These are phyloP conservation scores for Phataginus tetradactyla DNA, from an alignment of 2,797 vertebrate species.

Conservation along the genomic window DNA sequence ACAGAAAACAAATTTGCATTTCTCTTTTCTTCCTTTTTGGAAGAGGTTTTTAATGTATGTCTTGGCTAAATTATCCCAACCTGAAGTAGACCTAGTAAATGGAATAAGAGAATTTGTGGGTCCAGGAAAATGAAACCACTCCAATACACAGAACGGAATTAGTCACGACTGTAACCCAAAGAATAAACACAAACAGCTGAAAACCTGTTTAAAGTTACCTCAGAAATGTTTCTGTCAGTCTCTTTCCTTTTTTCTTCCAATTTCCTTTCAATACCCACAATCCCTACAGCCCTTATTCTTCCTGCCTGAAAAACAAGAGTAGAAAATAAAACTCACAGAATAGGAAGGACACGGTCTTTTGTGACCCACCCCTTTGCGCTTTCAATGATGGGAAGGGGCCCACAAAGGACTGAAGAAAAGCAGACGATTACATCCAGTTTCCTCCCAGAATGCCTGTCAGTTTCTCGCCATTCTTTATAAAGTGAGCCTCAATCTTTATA, in stretches of 20 bases:
- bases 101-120: background rate
- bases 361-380: conserved; percentile 33
- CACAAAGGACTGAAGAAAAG: conserved; percentile 47
- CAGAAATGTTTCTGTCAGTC: conserved; percentile 99
- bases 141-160: background rate
- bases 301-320: conserved; percentile 89
- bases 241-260: conserved; percentile 99
- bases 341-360: conserved; percentile 79
- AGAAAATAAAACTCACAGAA: conserved; percentile 64
- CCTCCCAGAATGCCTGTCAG: conserved; percentile 43
- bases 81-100: background rate
- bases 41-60: conserved; percentile 39
- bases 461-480: background rate
- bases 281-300: conserved; percentile 97
- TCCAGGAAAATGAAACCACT: conserved; percentile 21
- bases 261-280: conserved; percentile 98
- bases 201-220: conserved; percentile 88
- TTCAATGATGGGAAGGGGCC: conserved; percentile 48
- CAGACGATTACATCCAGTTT: conserved; percentile 32
- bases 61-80: conserved; percentile 45
- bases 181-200: conserved; percentile 61
- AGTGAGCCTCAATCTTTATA: background rate
- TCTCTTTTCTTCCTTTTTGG: conserved; percentile 28
- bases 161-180: conserved; percentile 43
- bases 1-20: background rate